These are phyloP conservation scores for Spisula subtruncata DNA, from an alignment of 2,888 invertebrate species.

Conservation along the genomic window DNA sequence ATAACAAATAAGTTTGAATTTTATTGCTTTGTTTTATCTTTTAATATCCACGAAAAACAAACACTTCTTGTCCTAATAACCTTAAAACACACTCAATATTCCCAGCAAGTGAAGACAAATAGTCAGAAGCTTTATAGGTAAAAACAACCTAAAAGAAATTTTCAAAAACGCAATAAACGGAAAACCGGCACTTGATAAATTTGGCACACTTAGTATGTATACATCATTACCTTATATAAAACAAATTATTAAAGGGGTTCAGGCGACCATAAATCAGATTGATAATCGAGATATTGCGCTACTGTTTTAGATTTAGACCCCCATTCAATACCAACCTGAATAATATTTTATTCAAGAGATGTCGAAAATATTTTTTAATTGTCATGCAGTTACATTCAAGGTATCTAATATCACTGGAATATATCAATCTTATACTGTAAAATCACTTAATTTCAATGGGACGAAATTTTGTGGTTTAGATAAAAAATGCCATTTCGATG, in stretches of 20 bases:
- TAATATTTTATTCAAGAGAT: not conserved
- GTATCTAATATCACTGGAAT: not conserved
- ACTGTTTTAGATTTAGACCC: conserved; percentile 21
- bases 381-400: conserved; percentile 12
- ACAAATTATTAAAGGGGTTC: conserved; percentile 9
- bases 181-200: not conserved
- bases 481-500: too few relatives aligned
- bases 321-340: conserved; percentile 10
- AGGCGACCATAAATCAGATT: not conserved
- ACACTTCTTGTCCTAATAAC: conserved; percentile 10
- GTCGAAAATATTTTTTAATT: conserved; percentile 18
- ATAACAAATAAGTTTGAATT: not conserved
- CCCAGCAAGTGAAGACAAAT: not conserved
- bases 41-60: conserved; percentile 27
- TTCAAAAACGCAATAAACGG: not conserved
- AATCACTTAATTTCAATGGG: too few relatives aligned
- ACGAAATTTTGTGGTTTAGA: too few relatives aligned
- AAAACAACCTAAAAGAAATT: not conserved
- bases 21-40: conserved; percentile 24
- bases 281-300: conserved; percentile 27
- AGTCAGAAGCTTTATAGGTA: not conserved
- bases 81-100: not conserved
- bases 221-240: not conserved
- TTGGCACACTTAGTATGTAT: conserved; percentile 9
- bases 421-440: conserved; percentile 17